Evolutionary conservation across 64 coral and sea anemone genomes (phyloP), one percentile per base, ranked within the genome.

Genomic region (Hydrozoanthus tunicans): DNA sequence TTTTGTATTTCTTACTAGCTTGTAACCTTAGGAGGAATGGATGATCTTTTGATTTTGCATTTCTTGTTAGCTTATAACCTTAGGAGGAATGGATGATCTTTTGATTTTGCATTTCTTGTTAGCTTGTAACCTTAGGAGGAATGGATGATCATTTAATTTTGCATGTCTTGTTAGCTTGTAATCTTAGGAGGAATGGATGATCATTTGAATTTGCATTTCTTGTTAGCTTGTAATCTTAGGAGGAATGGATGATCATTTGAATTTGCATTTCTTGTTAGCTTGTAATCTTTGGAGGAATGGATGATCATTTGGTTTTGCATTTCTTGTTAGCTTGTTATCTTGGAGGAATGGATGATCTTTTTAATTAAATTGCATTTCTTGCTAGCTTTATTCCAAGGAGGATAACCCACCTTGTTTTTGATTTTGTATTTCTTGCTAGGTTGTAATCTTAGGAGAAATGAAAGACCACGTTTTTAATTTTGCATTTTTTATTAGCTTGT

Each of bases 61-160:
- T 43, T 6, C 20, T 81, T 74, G 24, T 6, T 17, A 88, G 84
- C 69, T 88, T 24, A 7, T 74, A 73, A 88, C 73, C 54, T 88
- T 88, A 59, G 84, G 84, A 73, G 84, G 84, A 25, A 88, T 88
- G 84, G 73, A 88, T 54, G 84, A 88, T 59, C 55, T 58, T 43
- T 43, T 43, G 32, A 2, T 43, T 43, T 43, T 43, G 32, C 68
- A 12, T 82, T 82, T 11, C 72, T 20, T 78, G 74, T 25, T 58
- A 94, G 93, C 66, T 94, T 43, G 32, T 94, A 12, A 86, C 91
- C 56, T 86, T 94, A 43, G 93, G 93, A 69, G 89, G 93, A 60
- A 43, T 43, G 32, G 2, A 43, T 43, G 32, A 43, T 20, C 13
- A 43, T 85, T 70, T 5, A 26, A 17, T 58, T 69, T 60, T 27